Percentiles rank a stretch among this genome's conserved stretches.
phyloP scores from a whole-genome alignment of 2,888 invertebrate genomes.

The Spisula subtruncata region DNA sequence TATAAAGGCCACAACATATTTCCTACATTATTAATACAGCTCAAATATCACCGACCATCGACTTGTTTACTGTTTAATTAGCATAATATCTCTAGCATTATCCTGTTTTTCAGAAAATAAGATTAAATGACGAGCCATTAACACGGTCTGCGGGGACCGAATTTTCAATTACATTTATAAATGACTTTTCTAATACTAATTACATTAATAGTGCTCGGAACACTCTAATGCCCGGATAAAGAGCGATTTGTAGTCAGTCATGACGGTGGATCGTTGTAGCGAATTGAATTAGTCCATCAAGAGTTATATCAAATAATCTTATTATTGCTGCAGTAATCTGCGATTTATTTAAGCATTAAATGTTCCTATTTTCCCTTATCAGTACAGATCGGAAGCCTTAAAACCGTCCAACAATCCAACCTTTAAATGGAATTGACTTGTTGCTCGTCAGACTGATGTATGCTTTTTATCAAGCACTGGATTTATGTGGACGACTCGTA shows the following conservation, averaged over 20 bases:
- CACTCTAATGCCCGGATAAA: slow-evolving; percentile 52
- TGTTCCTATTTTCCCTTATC: slow-evolving; percentile 26
- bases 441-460: slow-evolving; percentile 20
- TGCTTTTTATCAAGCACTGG: not conserved
- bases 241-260: slow-evolving; percentile 47
- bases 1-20: slow-evolving; percentile 49
- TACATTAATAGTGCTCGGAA: slow-evolving; percentile 59
- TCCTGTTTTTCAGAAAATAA: slow-evolving; percentile 49
- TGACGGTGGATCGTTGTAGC: slow-evolving; percentile 10
- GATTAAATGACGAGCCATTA: slow-evolving; percentile 65
- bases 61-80: slow-evolving; percentile 60
- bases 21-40: slow-evolving; percentile 66
- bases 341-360: slow-evolving; percentile 32
- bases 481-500: not conserved
- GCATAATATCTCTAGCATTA: slow-evolving; percentile 57
- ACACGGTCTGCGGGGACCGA: slow-evolving; percentile 43
- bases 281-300: slow-evolving; percentile 54
- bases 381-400: not conserved
- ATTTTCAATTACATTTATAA: slow-evolving; percentile 65
- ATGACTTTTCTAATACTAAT: slow-evolving; percentile 61
- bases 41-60: slow-evolving; percentile 65
- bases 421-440: slow-evolving; percentile 27
- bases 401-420: slow-evolving; percentile 1
- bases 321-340: slow-evolving; percentile 41
- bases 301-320: slow-evolving; percentile 45